Percentiles rank a stretch among this genome's conserved stretches.
Conservation (phyloP, 2,797 vertebrate species). For the Triplophysa yarkandensis region DNA sequence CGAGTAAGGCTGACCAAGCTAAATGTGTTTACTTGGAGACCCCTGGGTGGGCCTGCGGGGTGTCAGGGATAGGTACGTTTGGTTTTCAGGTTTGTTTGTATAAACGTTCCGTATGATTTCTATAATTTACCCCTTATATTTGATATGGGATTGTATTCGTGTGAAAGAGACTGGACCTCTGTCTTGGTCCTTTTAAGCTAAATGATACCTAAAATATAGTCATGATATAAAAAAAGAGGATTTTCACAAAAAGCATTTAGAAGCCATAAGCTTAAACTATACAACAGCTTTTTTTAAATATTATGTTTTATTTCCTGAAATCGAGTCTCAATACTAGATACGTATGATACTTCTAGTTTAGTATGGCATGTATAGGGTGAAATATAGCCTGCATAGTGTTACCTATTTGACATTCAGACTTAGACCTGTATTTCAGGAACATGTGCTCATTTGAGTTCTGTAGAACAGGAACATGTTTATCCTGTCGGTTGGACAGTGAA, state of each 20-base stretch:
- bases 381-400: conserved; percentile 7
- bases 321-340: no score
- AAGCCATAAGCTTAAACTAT: no score
- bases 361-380: no score
- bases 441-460: conserved; percentile 14
- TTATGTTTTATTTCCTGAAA: no score
- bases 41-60: conserved; percentile 36
- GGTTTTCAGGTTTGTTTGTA: conserved; percentile 35
- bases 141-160: conserved; percentile 12
- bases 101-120: conserved; percentile 33
- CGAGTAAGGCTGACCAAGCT: conserved; percentile 20
- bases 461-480: conserved; percentile 44
- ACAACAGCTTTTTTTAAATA: no score
- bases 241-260: conserved; percentile 12
- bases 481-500: conserved; percentile 54
- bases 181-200: not conserved
- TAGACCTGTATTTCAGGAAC: conserved; percentile 32
- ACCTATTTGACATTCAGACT: conserved; percentile 16
- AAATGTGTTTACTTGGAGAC: conserved; percentile 35
- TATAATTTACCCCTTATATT: conserved; percentile 13
- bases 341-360: no score
- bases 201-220: no score
- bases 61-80: not conserved
- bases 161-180: not conserved
- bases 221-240: not conserved